A percentile compares a stretch with the other conserved stretches of the same genome.
phyloP scores from a whole-genome alignment of 1,140 invertebrate species.

The Lutraria rhynchaena region DNA sequence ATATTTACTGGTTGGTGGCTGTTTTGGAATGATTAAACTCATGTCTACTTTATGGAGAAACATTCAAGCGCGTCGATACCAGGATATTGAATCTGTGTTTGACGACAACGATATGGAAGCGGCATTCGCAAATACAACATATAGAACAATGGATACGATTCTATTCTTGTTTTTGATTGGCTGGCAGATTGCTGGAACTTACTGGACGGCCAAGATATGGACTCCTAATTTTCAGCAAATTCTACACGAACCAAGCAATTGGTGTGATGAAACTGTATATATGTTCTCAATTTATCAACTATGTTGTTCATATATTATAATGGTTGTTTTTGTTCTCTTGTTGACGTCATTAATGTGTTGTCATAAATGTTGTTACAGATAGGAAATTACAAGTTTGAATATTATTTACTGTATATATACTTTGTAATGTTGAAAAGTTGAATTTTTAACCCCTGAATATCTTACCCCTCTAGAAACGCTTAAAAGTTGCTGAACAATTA shows the following conservation, averaged over 20 bases:
- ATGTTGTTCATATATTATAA: constrained; percentile 84
- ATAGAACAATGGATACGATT: constrained; percentile 82
- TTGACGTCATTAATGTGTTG: constrained; percentile 51
- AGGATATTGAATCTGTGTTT: constrained; percentile 84
- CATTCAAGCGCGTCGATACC: constrained; percentile 84
- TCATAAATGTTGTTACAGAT: constrained; percentile 49
- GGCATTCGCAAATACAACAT: constrained; percentile 71
- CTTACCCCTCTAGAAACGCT: too few species aligned
- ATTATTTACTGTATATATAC: too few species aligned
- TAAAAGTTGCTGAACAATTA: too few species aligned
- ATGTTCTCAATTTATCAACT: constrained; percentile 85
- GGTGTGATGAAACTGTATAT: constrained; percentile 78
- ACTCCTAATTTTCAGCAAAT: constrained; percentile 82
- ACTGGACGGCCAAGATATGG: constrained; percentile 74
- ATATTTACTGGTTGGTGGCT: constrained; percentile 78
- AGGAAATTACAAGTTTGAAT: too few species aligned
- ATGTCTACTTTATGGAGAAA: constrained; percentile 86
- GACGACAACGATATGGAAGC: constrained; percentile 77
- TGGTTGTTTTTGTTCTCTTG: constrained; percentile 69
- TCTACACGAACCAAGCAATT: constrained; percentile 84
- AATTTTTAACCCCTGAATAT: too few species aligned
- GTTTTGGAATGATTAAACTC: constrained; percentile 76
- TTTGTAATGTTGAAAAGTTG: too few species aligned
- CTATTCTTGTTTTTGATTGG: constrained; percentile 84
- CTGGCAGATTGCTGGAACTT: constrained; percentile 84